These are phyloP conservation scores for Thera britannica DNA, from an alignment of 2,888 invertebrate genomes.

Conservation along the genomic window DNA sequence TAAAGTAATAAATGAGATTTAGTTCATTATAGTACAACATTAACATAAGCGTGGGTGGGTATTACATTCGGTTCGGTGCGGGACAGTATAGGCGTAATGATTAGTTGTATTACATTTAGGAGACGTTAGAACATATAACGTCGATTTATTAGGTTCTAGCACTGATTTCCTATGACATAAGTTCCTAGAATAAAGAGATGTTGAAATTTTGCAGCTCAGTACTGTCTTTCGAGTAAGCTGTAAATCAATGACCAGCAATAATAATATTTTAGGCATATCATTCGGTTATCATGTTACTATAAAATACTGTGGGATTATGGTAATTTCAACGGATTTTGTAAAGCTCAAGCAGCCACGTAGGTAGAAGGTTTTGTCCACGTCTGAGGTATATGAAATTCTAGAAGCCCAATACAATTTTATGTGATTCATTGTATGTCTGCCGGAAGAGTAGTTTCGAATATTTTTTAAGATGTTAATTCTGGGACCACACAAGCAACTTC, in stretches of 20 bases:
- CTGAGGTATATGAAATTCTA: slow-evolving; percentile 32
- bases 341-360: slow-evolving; percentile 34
- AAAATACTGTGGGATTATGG: slow-evolving; percentile 58
- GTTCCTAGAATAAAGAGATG: slow-evolving; percentile 27
- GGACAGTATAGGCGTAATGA: slow-evolving; percentile 43
- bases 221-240: slow-evolving; percentile 5
- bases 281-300: slow-evolving; percentile 52
- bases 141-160: slow-evolving; percentile 22
- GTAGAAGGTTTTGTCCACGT: slow-evolving; percentile 30
- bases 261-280: slow-evolving; percentile 44
- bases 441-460: slow-evolving; percentile 25
- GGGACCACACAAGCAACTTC: background rate
- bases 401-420: slow-evolving; percentile 27
- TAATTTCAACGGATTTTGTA: slow-evolving; percentile 45
- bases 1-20: slow-evolving; percentile 66
- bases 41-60: slow-evolving; percentile 67
- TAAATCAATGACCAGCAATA: slow-evolving; percentile 43
- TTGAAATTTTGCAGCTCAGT: slow-evolving; percentile 21
- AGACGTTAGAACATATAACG: slow-evolving; percentile 18
- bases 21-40: slow-evolving; percentile 62
- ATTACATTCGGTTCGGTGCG: slow-evolving; percentile 48
- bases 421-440: slow-evolving; percentile 20
- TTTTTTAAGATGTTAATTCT: slow-evolving; percentile 2
- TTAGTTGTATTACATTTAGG: slow-evolving; percentile 41
- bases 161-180: slow-evolving; percentile 24